Base-by-base conservation (phyloP, 2,113 vertebrate species). In the Cnemophilus loriae region DNA sequence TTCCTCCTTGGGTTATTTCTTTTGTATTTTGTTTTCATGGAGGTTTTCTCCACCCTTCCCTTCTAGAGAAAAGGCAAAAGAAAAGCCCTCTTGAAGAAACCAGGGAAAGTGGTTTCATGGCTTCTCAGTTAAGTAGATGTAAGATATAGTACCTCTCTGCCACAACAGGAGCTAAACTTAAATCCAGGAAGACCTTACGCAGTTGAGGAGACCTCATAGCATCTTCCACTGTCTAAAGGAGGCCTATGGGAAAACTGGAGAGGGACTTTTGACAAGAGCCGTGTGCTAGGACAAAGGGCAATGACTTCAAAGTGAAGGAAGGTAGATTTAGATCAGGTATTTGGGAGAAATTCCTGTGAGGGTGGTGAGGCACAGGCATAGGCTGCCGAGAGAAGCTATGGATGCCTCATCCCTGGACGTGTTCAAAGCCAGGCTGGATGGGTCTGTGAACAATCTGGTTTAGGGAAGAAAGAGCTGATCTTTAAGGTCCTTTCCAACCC, bases 401-500 rank as follows among this genome's bases (percentile, higher is more conserved):
- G 55, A 19, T 32, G 21, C 30, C 14, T 39, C 24, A 55, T 22
- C 21, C 26, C 32, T 37, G 49, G 21, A 5, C 19, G 13, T 22
- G 46, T 47, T 26, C 30, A 14, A 18, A 33, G 39, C 16, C 87
- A 30, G 46, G 39, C 17, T 9, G 47, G 41, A 13, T 4, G 21
- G 12, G 14, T n/a, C 30, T 23, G 14, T 26, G 79, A 55, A 4
- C 30, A 42, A 1, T 1, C 26, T 0, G 35, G 6, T 10, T 13
- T 11, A 3, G 4, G 41, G 26, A 18, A 5, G 4, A 11, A 15
- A 15, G 14, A 19, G 14, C 1, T 3, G 39, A 1, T 18, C 11
- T 30, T 19, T 2, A 2, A 8, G 10, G 33, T 21, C 23, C 8
- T 46, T n/a, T 41, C 0, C 6, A 4, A 2, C 3, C 3, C 24